phyloP scores from a whole-genome alignment of 92 coral and sea anemone species.

The Phenganax stokvisi region DNA sequence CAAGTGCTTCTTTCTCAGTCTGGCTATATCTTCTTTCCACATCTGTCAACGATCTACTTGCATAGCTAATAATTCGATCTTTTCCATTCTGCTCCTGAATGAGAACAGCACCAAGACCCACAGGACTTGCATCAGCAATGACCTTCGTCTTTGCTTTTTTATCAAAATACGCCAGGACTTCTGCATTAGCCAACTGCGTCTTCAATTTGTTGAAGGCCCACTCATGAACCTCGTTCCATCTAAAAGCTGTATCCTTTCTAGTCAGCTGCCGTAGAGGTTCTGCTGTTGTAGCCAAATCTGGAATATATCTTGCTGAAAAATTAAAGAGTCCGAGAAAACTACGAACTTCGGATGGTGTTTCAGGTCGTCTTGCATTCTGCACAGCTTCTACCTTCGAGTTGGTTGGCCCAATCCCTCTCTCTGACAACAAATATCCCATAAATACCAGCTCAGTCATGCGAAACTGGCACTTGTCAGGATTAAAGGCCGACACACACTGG shows the following conservation, averaged over 20 bases:
- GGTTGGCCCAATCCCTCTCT: slow-evolving; percentile 54
- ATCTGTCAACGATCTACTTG: neutral
- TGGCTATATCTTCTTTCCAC: slow-evolving; percentile 2
- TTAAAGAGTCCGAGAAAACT: slow-evolving; percentile 59
- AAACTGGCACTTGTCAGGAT: too few relatives aligned
- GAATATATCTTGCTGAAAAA: slow-evolving; percentile 41
- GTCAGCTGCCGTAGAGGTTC: slow-evolving; percentile 24
- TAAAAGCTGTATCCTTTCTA: neutral
- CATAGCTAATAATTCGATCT: slow-evolving; percentile 17
- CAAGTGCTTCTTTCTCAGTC: slow-evolving; percentile 19
- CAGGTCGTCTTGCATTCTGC: slow-evolving; percentile 51
- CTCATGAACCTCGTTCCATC: too few relatives aligned
- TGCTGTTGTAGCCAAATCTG: slow-evolving; percentile 14
- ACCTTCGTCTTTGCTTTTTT: neutral
- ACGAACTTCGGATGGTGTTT: slow-evolving; percentile 52
- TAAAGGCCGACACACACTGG: too few relatives aligned
- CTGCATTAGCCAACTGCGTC: neutral
- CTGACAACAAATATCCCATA: too few relatives aligned
- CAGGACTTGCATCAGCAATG: slow-evolving; percentile 23
- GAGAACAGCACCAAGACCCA: slow-evolving; percentile 25
- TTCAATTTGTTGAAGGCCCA: neutral
- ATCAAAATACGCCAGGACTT: neutral
- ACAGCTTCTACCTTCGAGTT: slow-evolving; percentile 53
- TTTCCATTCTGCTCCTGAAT: slow-evolving; percentile 12
- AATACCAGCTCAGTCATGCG: too few relatives aligned